phyloP scores from a whole-genome alignment of 2,113 vertebrate species.

The Corydoras sp. region DNA sequence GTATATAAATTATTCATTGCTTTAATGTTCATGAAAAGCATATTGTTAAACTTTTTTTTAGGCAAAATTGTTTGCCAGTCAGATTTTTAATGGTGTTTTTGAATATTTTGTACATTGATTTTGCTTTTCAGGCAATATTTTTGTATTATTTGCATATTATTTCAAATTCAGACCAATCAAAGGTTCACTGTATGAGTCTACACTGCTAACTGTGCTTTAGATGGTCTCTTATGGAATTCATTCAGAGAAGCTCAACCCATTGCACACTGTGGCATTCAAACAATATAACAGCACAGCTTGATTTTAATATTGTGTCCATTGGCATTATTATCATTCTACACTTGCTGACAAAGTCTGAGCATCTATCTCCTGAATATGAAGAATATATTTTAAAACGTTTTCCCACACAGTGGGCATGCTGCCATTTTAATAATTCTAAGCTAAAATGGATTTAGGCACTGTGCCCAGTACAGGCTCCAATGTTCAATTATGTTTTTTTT shows the following conservation, averaged over 20 bases:
- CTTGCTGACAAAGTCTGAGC: not conserved
- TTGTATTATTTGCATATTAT: too few species aligned
- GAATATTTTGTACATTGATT: too few species aligned
- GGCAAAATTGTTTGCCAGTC: too few species aligned
- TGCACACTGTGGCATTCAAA: not conserved
- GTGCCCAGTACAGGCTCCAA: slow-evolving; percentile 34
- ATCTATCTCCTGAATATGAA: not conserved
- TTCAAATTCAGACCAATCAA: too few species aligned
- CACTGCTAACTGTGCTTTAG: not conserved
- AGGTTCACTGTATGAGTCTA: not conserved
- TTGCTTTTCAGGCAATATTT: too few species aligned
- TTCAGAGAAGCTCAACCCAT: not conserved
- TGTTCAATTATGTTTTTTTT: slow-evolving; percentile 3
- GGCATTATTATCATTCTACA: slow-evolving; percentile 12
- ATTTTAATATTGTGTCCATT: slow-evolving; percentile 4
- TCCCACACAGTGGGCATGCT: slow-evolving; percentile 45
- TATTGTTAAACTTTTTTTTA: too few species aligned
- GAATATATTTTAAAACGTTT: slow-evolving; percentile 3
- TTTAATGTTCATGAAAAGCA: too few species aligned
- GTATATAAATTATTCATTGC: too few species aligned
- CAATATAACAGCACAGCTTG: not conserved
- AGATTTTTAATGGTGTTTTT: too few species aligned
- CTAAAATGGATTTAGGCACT: slow-evolving; percentile 48
- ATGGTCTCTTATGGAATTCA: too few species aligned
- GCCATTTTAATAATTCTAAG: slow-evolving; percentile 62